Evolutionary conservation across 2,113 vertebrate species (phyloP).

Genomic region (Phycodurus eques): DNA sequence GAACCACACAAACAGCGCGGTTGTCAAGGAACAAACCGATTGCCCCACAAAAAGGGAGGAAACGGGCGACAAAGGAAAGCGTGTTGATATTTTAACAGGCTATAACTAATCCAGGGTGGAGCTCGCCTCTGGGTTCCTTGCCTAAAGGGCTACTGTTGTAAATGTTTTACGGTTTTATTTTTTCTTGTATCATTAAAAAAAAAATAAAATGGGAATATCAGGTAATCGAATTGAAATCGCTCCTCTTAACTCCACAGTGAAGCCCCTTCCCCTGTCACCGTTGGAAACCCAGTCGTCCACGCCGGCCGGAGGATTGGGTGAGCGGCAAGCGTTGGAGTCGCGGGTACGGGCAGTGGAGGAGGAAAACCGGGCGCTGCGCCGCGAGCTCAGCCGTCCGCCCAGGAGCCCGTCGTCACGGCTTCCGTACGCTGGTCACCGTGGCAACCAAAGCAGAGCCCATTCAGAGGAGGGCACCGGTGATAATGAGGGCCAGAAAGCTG

Average conservation of each 20-base stretch:
- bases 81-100: not conserved
- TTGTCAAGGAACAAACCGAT: no score
- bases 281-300: conserved; percentile 85
- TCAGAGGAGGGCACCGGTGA: conserved; percentile 91
- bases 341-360: conserved; percentile 91
- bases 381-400: conserved; percentile 85
- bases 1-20: no score
- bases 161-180: not conserved
- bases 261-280: conserved; percentile 85
- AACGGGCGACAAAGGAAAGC: no score
- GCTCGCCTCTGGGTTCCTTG: no score
- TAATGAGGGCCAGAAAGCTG: conserved; percentile 84
- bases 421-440: conserved; percentile 49
- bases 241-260: conserved; percentile 75
- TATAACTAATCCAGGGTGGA: not conserved
- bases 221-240: not conserved
- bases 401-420: conserved; percentile 53
- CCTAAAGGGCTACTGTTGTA: not conserved
- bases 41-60: no score
- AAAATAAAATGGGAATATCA: not conserved
- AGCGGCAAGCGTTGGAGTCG: conserved; percentile 86
- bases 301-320: conserved; percentile 72
- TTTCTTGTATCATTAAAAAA: not conserved
- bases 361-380: conserved; percentile 86
- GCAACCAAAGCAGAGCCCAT: conserved; percentile 85